Base-by-base conservation (phyloP, 2,888 invertebrate genomes). In the Dryadula phaetusa region DNA sequence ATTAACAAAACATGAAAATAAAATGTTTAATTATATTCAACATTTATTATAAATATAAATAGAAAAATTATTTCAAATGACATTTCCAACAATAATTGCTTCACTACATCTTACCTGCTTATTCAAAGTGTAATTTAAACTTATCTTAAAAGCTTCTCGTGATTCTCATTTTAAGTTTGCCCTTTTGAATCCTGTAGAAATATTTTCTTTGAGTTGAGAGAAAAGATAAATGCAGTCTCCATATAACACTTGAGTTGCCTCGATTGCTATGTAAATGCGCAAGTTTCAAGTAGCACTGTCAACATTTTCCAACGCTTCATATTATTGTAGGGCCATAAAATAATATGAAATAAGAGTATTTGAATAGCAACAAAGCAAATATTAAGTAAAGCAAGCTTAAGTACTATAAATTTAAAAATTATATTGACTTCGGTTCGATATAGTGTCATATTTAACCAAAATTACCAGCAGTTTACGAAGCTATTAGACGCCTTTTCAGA, bases 221-320 rank as follows among this genome's bases (percentile, higher is more conserved):
- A 60, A 60, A 60, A 60, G 60, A 44, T 44, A 60, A 60, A 60
- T 60, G 60, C 60, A 60, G 44, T 60, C 60, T 60, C 42, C 60
- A 60, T 60, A 60, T 60, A 60, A 60, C 60, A 42, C 44, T 60
- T 32, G 12, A 60, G 28, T 14, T 25, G 16, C 42, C 60, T 60
- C 60, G 32, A 60, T 60, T 60, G 60, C 44, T 60, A 44, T 46
- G 60, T 44, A 60, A 60, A 60, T 46, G 32, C 60, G 44, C 44
- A 60, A 46, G 60, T 60, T 46, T 60, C 42, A 42, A 60, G 60
- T 44, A 44, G 42, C 60, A 60, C 44, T 60, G 60, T 60, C 60
- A 46, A 60, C 60, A 46, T 60, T 60, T 60, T 42, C 42, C 44
- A 18, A 44, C 8, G 18, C 10, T 40, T 40, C 4, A 32, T 60